Conservation (phyloP, 2,888 invertebrate species). For the Ormia ochracea region DNA sequence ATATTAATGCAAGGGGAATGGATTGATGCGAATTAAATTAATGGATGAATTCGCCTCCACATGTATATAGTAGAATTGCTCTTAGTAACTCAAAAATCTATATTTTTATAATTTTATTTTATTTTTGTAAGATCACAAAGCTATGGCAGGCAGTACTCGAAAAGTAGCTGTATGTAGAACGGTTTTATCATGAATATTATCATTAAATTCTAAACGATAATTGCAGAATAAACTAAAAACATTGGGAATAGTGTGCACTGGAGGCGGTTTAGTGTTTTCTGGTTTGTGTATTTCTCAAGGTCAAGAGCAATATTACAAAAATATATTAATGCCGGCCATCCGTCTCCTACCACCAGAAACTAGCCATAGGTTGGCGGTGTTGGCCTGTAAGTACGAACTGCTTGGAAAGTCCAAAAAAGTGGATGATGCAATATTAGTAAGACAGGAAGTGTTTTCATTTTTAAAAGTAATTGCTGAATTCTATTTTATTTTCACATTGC, state of each 20-base stretch:
- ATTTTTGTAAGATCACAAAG: not conserved
- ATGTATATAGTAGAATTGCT: too few relatives aligned
- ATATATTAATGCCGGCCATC: slow-evolving; percentile 68
- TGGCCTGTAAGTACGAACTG: slow-evolving; percentile 85
- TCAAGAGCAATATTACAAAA: slow-evolving; percentile 64
- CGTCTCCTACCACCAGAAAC: slow-evolving; percentile 85
- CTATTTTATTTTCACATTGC: not conserved
- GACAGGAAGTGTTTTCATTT: not conserved
- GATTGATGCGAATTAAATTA: too few relatives aligned
- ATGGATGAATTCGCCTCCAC: too few relatives aligned
- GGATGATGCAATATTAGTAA: slow-evolving; percentile 83
- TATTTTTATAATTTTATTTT: too few relatives aligned
- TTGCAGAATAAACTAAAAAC: slow-evolving; percentile 65
- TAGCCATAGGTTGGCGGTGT: slow-evolving; percentile 88
- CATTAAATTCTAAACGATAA: not conserved
- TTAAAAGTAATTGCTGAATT: not conserved
- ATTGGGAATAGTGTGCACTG: slow-evolving; percentile 62
- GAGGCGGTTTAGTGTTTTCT: slow-evolving; percentile 64
- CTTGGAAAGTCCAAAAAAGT: slow-evolving; percentile 74
- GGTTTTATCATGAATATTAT: not conserved
- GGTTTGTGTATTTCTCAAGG: slow-evolving; percentile 64
- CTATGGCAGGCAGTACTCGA: slow-evolving; percentile 26
- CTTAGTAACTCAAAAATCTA: too few relatives aligned
- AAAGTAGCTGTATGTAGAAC: slow-evolving; percentile 28
- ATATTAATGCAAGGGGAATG: too few relatives aligned